A percentile compares a stretch with the other conserved stretches of the same genome.
Evolutionary conservation across 1,140 invertebrate genomes (phyloP).

Genomic region (Lepidurus couesii): DNA sequence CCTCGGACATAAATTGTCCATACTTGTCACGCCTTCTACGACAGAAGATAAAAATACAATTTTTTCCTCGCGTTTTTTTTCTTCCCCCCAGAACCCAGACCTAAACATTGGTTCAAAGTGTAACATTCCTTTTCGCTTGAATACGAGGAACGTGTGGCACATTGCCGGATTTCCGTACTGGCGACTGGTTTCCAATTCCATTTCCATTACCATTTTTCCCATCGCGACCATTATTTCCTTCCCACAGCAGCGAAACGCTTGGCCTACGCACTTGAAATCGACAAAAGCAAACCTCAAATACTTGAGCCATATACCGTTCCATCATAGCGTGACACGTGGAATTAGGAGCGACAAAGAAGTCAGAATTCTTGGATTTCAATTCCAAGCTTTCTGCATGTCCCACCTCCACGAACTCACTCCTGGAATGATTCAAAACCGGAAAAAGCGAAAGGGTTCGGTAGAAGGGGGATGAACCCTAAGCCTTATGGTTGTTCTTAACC

Average conservation of each 20-base stretch:
- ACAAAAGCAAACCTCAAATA: not conserved
- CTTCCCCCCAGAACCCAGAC: not conserved
- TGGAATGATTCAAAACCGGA: not conserved
- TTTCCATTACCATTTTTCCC: not conserved
- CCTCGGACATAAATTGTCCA: slow-evolving; percentile 16
- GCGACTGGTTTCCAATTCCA: slow-evolving; percentile 15
- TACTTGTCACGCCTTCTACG: not conserved
- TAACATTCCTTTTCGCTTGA: slow-evolving; percentile 14
- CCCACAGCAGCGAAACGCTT: not conserved
- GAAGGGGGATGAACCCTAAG: not conserved
- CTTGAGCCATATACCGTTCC: not conserved
- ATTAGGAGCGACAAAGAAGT: slow-evolving; percentile 9
- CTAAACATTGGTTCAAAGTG: not conserved
- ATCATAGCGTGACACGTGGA: slow-evolving; percentile 3
- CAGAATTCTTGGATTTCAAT: slow-evolving; percentile 6
- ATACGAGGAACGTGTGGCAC: not conserved
- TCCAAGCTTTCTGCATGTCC: not conserved
- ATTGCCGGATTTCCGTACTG: slow-evolving; percentile 8
- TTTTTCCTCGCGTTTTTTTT: not conserved
- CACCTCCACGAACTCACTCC: not conserved
- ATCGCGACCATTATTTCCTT: not conserved
- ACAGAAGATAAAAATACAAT: not conserved
- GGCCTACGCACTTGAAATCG: not conserved
- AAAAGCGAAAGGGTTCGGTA: not conserved
- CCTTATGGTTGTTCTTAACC: not conserved